Conservation (phyloP, 2,888 invertebrate species). For the Tanaodytes sp. region DNA sequence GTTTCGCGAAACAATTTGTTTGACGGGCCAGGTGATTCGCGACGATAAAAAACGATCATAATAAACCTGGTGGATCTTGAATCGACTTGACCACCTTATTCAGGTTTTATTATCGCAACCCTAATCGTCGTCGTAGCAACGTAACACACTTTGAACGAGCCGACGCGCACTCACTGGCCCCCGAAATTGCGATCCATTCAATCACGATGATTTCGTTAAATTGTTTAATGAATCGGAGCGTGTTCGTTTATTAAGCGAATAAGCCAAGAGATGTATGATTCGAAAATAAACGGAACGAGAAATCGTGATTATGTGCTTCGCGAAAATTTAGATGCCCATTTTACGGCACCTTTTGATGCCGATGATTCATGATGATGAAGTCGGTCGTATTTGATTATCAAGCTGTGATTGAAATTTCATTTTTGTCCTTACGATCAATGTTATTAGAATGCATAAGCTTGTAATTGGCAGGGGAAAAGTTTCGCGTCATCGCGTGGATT, state of each 20-base stretch:
- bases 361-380: too few species aligned
- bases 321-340: too few species aligned
- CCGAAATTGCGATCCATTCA: slow-evolving; percentile 54
- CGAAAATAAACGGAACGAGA: slow-evolving; percentile 55
- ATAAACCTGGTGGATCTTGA: background rate
- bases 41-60: background rate
- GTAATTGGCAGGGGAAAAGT: slow-evolving; percentile 18
- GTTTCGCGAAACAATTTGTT: slow-evolving; percentile 2
- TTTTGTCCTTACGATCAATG: slow-evolving; percentile 20
- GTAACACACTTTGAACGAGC: slow-evolving; percentile 48
- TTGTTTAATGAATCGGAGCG: slow-evolving; percentile 58
- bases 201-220: slow-evolving; percentile 61
- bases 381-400: too few species aligned
- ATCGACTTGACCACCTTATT: slow-evolving; percentile 56
- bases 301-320: too few species aligned
- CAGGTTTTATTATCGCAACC: slow-evolving; percentile 55
- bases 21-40: background rate
- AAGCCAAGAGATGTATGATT: slow-evolving; percentile 49
- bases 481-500: background rate
- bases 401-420: slow-evolving; percentile 8
- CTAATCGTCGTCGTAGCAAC: slow-evolving; percentile 53
- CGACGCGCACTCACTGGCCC: slow-evolving; percentile 31
- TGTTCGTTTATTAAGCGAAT: slow-evolving; percentile 55
- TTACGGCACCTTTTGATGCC: too few species aligned
- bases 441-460: slow-evolving; percentile 22